These are phyloP conservation scores for Drosophila elegans DNA, from an alignment of 1,140 invertebrate genomes.

Conservation along the genomic window DNA sequence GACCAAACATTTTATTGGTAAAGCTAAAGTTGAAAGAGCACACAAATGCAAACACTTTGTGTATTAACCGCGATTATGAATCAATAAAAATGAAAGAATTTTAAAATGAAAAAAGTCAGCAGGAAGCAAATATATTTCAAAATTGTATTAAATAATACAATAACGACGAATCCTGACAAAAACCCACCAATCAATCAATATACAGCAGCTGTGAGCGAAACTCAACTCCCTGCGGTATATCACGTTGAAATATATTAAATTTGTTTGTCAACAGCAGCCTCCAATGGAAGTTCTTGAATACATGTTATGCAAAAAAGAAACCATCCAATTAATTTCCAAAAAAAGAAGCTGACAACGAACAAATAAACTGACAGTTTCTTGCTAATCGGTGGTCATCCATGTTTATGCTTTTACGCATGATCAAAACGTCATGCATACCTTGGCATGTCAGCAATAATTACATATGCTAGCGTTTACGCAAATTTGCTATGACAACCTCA, in stretches of 20 bases:
- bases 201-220: constrained; percentile 21
- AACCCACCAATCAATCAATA: constrained; percentile 44
- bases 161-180: not conserved
- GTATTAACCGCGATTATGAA: not conserved
- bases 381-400: constrained; percentile 1
- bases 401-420: not conserved
- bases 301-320: not conserved
- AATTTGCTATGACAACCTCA: constrained; percentile 36
- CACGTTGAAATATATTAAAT: constrained; percentile 30
- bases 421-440: constrained; percentile 1
- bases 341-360: not conserved
- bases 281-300: constrained; percentile 5
- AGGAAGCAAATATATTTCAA: constrained; percentile 1
- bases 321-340: not conserved
- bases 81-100: not conserved
- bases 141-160: constrained; percentile 36
- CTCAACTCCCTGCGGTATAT: constrained; percentile 24
- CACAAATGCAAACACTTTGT: not conserved
- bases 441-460: constrained; percentile 26
- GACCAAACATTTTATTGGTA: constrained; percentile 2
- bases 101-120: constrained; percentile 16
- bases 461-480: constrained; percentile 23
- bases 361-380: not conserved
- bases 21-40: not conserved
- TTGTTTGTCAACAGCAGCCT: constrained; percentile 16